These are phyloP conservation scores for Eutolmus rufibarbis DNA, from an alignment of 2,888 invertebrate species.

Conservation along the genomic window DNA sequence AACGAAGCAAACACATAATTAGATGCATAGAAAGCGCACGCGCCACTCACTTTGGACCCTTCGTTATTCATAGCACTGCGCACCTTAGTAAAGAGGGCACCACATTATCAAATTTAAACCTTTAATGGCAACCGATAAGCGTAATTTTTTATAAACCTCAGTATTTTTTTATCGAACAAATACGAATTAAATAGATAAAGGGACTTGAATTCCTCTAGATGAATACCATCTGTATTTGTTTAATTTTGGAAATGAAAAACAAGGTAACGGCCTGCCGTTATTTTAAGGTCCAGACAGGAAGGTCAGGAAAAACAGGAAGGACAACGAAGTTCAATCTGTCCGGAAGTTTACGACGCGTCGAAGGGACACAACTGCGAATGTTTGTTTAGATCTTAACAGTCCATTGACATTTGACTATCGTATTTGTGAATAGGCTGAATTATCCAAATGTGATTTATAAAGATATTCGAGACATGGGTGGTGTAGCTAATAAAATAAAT, in stretches of 20 bases:
- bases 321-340: not conserved
- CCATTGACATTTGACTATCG: not conserved
- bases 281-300: not conserved
- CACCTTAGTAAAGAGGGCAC: not conserved
- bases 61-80: not conserved
- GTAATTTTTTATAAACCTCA: not conserved
- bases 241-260: not conserved
- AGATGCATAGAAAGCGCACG: not conserved
- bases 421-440: not conserved
- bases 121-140: not conserved
- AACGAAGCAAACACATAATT: not conserved
- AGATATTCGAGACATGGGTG: not conserved
- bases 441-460: not conserved
- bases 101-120: not conserved
- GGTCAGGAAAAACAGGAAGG: not conserved
- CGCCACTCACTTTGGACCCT: not conserved
- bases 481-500: not conserved
- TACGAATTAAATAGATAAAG: not conserved
- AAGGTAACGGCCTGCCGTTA: constrained; percentile 21
- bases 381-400: not conserved
- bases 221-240: not conserved
- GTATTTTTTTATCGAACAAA: not conserved
- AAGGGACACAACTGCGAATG: not conserved
- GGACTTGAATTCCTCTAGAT: not conserved
- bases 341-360: not conserved